phyloP scores from a whole-genome alignment of 2,113 vertebrate genomes.

The Plectropomus leopardus region DNA sequence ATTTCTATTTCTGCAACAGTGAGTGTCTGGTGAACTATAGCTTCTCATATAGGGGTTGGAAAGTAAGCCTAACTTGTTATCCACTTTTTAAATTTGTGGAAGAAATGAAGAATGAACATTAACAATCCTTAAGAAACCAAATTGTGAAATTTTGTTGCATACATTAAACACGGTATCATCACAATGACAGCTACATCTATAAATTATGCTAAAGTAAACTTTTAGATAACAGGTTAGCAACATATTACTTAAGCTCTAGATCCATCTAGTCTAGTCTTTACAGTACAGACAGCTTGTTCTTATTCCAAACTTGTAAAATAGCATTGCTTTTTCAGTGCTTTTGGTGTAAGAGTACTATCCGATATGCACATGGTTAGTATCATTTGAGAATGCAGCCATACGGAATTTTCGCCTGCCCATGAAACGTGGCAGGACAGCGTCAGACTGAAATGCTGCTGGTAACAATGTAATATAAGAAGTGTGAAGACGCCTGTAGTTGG shows the following conservation, averaged over 20 bases:
- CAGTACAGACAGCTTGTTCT: too few species aligned
- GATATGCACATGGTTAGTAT: too few species aligned
- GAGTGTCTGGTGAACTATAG: not conserved
- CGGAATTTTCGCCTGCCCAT: too few species aligned
- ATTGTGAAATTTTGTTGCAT: not conserved
- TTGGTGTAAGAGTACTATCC: too few species aligned
- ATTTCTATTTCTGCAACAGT: constrained; percentile 23
- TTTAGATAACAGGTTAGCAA: not conserved
- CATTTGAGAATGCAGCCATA: too few species aligned
- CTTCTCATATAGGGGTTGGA: not conserved
- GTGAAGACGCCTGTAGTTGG: too few species aligned
- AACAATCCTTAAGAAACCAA: not conserved
- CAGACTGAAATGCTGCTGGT: too few species aligned
- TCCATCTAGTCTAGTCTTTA: not conserved
- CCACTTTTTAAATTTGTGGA: not conserved
- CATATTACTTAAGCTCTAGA: not conserved
- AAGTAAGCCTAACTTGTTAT: not conserved
- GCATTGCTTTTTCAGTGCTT: too few species aligned
- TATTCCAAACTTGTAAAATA: too few species aligned
- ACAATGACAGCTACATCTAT: not conserved
- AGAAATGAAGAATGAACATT: not conserved
- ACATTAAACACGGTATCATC: not conserved
- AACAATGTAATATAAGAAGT: too few species aligned
- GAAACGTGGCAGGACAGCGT: too few species aligned
- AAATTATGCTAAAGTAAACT: not conserved